phyloP scores from a whole-genome alignment of 92 coral and sea anemone genomes.

The Scolanthus callimorphus region DNA sequence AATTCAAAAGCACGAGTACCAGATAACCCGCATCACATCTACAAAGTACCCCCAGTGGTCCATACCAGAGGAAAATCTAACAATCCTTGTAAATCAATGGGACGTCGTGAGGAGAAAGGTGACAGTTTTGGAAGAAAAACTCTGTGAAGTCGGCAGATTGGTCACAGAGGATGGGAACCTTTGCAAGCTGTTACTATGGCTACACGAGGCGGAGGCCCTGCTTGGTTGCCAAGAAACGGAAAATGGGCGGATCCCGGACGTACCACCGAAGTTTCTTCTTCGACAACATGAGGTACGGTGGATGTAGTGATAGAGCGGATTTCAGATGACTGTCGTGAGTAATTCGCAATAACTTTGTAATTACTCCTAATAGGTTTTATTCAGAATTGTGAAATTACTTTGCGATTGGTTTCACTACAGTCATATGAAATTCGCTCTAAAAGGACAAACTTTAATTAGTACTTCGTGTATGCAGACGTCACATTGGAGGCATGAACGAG shows the following conservation, averaged over 20 bases:
- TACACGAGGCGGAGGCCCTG: slow-evolving; percentile 93
- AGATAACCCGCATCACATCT: slow-evolving; percentile 58
- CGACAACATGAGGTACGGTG: slow-evolving; percentile 81
- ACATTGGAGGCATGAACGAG: no score
- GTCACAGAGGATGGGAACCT: slow-evolving; percentile 62
- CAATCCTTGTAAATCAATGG: slow-evolving; percentile 86
- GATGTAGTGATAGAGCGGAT: no score
- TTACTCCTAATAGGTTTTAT: no score
- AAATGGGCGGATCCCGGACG: slow-evolving; percentile 45
- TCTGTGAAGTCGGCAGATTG: slow-evolving; percentile 59
- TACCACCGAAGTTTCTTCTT: slow-evolving; percentile 72
- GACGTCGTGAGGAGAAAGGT: slow-evolving; percentile 85
- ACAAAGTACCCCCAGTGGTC: slow-evolving; percentile 49
- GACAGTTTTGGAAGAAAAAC: slow-evolving; percentile 79
- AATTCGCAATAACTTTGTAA: no score
- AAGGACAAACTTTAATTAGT: no score
- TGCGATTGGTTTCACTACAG: no score
- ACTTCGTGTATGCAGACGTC: no score
- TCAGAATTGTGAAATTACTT: no score
- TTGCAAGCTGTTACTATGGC: slow-evolving; percentile 76
- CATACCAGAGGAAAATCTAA: slow-evolving; percentile 76
- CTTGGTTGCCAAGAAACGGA: slow-evolving; percentile 67
- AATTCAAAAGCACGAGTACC: slow-evolving; percentile 65
- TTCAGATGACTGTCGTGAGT: no score
- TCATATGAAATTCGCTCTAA: no score